Conservation (phyloP, 2,797 vertebrate species). For the Toxotes lorentzi region DNA sequence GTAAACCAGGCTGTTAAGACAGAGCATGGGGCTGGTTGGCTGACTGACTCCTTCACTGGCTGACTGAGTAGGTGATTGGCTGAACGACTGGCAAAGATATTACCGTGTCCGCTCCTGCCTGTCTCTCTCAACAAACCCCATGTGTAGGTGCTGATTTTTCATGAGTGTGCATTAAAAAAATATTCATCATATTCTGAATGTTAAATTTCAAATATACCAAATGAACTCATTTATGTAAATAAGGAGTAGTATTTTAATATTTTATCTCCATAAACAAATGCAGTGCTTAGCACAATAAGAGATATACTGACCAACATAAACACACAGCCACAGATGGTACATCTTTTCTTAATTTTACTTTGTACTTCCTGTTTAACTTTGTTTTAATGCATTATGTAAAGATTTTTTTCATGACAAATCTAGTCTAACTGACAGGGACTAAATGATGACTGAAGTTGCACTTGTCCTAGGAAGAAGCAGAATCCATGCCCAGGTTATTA, state of each 20-base stretch:
- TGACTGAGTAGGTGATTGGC: slow-evolving; percentile 34
- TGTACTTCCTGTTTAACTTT: too few relatives aligned
- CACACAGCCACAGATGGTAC: neutral
- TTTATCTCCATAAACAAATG: neutral
- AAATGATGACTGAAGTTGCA: too few relatives aligned
- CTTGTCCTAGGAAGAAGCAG: too few relatives aligned
- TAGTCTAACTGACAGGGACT: too few relatives aligned
- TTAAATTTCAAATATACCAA: neutral
- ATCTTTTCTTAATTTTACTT: too few relatives aligned
- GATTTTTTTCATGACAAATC: too few relatives aligned
- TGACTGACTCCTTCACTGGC: slow-evolving; percentile 44
- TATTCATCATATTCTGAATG: neutral
- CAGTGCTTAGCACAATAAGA: neutral
- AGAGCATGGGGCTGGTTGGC: slow-evolving; percentile 38
- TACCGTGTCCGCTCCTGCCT: slow-evolving; percentile 7
- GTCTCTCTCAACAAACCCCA: neutral
- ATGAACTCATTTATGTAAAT: neutral
- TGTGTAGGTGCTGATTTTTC: neutral
- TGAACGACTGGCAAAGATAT: slow-evolving; percentile 27
- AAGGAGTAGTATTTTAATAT: neutral
- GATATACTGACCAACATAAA: neutral
- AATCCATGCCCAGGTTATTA: too few relatives aligned
- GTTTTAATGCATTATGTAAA: too few relatives aligned
- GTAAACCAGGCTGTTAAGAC: slow-evolving; percentile 63
- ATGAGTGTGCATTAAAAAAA: neutral